phyloP scores from a whole-genome alignment of 2,113 vertebrate genomes.

The Harpagus bidentatus region DNA sequence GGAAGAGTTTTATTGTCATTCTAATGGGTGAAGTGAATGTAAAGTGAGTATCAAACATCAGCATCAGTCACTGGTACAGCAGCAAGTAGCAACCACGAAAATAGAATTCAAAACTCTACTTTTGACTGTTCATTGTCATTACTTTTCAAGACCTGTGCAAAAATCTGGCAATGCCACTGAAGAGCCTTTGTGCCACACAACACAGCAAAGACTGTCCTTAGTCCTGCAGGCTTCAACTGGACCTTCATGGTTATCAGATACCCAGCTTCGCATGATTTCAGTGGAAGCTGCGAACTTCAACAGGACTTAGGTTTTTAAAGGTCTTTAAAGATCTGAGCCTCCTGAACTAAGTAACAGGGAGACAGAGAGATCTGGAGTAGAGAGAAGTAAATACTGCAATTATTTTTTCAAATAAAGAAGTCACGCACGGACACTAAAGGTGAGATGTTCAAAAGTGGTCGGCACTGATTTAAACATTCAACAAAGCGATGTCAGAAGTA shows the following conservation, averaged over 20 bases:
- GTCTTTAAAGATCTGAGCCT: not conserved
- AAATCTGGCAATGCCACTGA: not conserved
- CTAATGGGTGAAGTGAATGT: not conserved
- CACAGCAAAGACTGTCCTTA: not conserved
- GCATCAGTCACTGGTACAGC: not conserved
- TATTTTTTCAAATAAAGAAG: not conserved
- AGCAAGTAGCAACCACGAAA: not conserved
- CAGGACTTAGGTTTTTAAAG: not conserved
- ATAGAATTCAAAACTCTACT: not conserved
- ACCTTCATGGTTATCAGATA: not conserved
- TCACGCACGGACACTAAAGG: too few species aligned
- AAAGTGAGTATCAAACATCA: not conserved
- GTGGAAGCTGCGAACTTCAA: not conserved
- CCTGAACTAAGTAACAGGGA: not conserved
- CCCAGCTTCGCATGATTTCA: fast-evolving
- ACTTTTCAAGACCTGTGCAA: not conserved
- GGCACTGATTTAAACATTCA: not conserved
- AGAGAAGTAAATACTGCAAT: not conserved
- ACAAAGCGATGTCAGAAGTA: not conserved
- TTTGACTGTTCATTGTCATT: not conserved
- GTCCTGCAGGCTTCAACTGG: not conserved
- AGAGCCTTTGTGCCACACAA: not conserved
- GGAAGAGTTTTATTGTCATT: not conserved
- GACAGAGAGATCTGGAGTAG: not conserved
- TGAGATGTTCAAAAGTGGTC: not conserved